These are phyloP conservation scores for Sesamia nonagrioides DNA, from an alignment of 1,140 invertebrate genomes.

Conservation along the genomic window DNA sequence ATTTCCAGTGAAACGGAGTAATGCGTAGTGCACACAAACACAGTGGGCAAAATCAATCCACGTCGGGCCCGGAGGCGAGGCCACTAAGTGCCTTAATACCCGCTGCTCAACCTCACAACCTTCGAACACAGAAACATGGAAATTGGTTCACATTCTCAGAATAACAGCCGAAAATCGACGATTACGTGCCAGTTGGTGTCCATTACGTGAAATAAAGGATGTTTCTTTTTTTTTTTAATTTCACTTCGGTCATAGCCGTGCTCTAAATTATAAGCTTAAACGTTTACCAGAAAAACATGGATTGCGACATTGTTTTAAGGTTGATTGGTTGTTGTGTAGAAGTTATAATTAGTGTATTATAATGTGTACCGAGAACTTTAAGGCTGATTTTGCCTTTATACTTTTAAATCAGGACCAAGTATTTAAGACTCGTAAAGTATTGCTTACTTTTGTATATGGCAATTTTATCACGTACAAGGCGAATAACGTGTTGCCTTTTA, in stretches of 20 bases:
- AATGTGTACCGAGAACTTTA: too few species aligned
- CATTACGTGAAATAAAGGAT: slow-evolving; percentile 8
- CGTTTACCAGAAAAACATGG: neutral
- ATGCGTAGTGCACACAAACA: slow-evolving; percentile 50
- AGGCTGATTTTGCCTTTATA: too few species aligned
- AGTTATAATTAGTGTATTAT: too few species aligned
- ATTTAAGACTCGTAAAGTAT: too few species aligned
- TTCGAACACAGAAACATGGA: slow-evolving; percentile 31
- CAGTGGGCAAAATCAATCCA: slow-evolving; percentile 63
- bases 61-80: slow-evolving; percentile 51
- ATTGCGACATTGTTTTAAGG: too few species aligned
- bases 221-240: neutral
- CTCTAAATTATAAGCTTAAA: neutral
- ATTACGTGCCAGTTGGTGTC: neutral
- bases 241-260: neutral
- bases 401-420: too few species aligned
- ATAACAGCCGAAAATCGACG: slow-evolving; percentile 18
- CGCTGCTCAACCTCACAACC: slow-evolving; percentile 38
- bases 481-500: too few species aligned
- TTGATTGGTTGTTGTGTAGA: too few species aligned
- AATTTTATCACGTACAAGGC: too few species aligned
- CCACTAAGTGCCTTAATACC: slow-evolving; percentile 61
- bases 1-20: slow-evolving; percentile 24
- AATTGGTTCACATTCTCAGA: slow-evolving; percentile 34
- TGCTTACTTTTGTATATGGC: too few species aligned